A percentile compares a stretch with the other conserved stretches of the same genome.
Conservation (phyloP, 2,113 vertebrate species). For the Thamnaconus septentrionalis region DNA sequence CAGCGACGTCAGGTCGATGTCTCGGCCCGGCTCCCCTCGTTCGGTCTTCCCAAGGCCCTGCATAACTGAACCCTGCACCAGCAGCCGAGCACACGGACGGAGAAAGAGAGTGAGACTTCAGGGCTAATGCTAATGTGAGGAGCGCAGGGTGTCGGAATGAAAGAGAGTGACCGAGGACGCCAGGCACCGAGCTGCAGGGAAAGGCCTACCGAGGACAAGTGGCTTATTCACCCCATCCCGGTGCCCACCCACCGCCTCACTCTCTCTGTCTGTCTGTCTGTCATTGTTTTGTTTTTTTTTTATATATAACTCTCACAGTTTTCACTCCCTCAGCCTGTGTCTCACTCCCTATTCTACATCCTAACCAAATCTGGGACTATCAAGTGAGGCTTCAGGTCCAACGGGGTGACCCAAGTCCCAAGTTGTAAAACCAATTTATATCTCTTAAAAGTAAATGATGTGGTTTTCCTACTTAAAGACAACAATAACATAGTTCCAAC, state of each 20-base stretch:
- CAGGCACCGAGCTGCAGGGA: constrained; percentile 53
- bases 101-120: constrained; percentile 17
- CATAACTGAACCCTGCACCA: constrained; percentile 44
- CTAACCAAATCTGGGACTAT: too few relatives aligned
- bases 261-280: background rate
- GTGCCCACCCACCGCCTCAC: constrained; percentile 17
- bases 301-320: too few relatives aligned
- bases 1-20: constrained; percentile 71
- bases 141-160: constrained; percentile 42
- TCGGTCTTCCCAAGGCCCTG: constrained; percentile 70
- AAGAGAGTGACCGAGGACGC: constrained; percentile 48
- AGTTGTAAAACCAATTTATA: too few relatives aligned
- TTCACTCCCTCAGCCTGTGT: too few relatives aligned
- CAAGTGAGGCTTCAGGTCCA: too few relatives aligned
- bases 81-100: constrained; percentile 6
- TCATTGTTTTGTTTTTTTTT: too few relatives aligned
- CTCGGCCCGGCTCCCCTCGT: constrained; percentile 65
- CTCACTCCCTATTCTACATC: too few relatives aligned
- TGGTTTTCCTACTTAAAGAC: too few relatives aligned
- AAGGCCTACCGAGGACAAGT: constrained; percentile 44
- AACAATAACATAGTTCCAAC: too few relatives aligned
- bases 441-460: too few relatives aligned
- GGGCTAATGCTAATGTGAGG: constrained; percentile 40
- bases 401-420: too few relatives aligned
- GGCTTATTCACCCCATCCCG: constrained; percentile 51